Base-by-base conservation (phyloP, 1,140 invertebrate species). In the Meloidogyne chitwoodi region DNA sequence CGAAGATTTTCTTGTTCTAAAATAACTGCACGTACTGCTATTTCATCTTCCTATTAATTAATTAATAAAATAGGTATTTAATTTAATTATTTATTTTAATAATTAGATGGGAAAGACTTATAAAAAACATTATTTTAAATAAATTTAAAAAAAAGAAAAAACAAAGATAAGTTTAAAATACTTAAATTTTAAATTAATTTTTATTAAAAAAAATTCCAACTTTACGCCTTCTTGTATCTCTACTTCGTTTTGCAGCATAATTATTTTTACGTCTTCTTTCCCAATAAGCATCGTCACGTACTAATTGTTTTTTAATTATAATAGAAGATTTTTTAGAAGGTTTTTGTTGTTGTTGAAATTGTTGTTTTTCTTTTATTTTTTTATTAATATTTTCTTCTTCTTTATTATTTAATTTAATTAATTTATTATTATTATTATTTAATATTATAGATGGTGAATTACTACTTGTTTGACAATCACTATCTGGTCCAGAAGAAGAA, bases 251-350 rank as follows among this genome's bases (percentile, higher is more conserved):
- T 0, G 95, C 95, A 0, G 95, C 95, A 80, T 93, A 93, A 87
- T 98, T 98, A 86, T 98, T 97, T 86, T 95, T 95, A 74, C 92
- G 91, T 12, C 95, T 89, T 75, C 93, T 90, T 84, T 94, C 93
- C 89, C 92, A 92, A 85, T 97, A 97, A 0, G 92, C 91, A 0
- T 91, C 91, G 84, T 95, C 93, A 84, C 93, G 93, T 14, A 83
- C 77, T 24, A 83, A 29, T 67, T 74, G 74, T 64, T 83, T 84
- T 38, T 73, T 73, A 34, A 12, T 8, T 73, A 22, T 0, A 38
- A 10, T 38, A 38, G 34, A 38, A 38, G 4, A 38, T 38, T 38
- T 38, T 8, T 38, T 38, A 38, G 3, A 38, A 6, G 10, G 10
- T 38, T 29, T n/a, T 48, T 68, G 16, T 29, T 29, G 68, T 19